Percentiles rank a stretch among this genome's conserved stretches.
phyloP scores from a whole-genome alignment of 37 sponge, comb jelly and placozoan species.

The Ephydatia muelleri region DNA sequence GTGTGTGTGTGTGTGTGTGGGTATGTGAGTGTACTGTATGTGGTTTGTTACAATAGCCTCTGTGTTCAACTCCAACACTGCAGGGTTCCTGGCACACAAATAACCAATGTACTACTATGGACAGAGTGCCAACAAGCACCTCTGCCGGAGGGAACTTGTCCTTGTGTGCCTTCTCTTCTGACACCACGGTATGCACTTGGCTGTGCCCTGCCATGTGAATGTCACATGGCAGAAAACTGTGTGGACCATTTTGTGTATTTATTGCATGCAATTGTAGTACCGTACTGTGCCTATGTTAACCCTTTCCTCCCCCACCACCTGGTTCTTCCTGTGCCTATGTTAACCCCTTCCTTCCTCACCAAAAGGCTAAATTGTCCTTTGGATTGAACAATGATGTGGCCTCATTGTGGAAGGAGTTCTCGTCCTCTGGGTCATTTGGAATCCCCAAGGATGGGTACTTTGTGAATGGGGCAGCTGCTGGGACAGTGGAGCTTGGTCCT shows the following conservation, averaged over 20 bases:
- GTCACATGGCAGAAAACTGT: too few relatives aligned
- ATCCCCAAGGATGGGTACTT: not conserved
- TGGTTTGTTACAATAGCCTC: not conserved
- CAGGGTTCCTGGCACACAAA: not conserved
- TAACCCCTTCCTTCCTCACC: too few relatives aligned
- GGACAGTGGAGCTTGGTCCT: slow-evolving; percentile 2
- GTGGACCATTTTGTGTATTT: too few relatives aligned
- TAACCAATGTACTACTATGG: not conserved
- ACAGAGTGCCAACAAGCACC: not conserved
- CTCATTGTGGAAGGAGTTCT: slow-evolving; percentile 18
- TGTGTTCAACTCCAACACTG: not conserved
- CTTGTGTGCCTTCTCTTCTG: slow-evolving; percentile 7
- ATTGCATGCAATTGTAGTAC: too few relatives aligned
- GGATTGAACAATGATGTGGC: slow-evolving; percentile 1
- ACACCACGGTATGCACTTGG: not conserved
- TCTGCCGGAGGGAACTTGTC: slow-evolving; percentile 13
- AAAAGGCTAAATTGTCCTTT: not conserved
- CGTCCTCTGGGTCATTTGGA: not conserved
- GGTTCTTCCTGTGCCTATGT: too few relatives aligned
- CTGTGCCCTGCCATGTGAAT: too few relatives aligned
- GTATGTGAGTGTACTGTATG: too few relatives aligned
- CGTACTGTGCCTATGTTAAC: too few relatives aligned
- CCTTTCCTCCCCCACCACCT: too few relatives aligned
- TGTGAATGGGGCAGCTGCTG: slow-evolving; percentile 22
- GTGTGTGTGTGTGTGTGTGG: too few relatives aligned